A percentile compares a stretch with the other conserved stretches of the same genome.
phyloP scores from a whole-genome alignment of 1,140 invertebrate genomes.

The Sesamia nonagrioides region DNA sequence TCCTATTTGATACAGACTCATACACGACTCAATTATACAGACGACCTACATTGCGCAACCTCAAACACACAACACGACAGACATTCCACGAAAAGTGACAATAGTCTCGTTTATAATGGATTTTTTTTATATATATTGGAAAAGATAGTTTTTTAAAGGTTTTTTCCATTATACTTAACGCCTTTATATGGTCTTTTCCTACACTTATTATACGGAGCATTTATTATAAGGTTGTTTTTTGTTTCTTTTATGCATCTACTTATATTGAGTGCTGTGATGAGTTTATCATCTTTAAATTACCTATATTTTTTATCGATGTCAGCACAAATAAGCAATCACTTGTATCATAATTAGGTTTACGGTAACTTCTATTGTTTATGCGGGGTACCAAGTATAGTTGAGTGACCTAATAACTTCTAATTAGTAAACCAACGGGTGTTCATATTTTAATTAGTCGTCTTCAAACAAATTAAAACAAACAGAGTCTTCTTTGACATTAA shows the following conservation, averaged over 20 bases:
- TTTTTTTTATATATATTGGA: slow-evolving; percentile 45
- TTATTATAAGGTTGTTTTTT: not conserved
- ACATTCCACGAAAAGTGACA: slow-evolving; percentile 29
- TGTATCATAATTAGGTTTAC: not conserved
- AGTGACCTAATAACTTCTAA: not conserved
- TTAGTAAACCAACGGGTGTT: not conserved
- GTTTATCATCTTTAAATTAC: no score
- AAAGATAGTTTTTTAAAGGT: slow-evolving; percentile 33
- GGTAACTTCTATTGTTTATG: slow-evolving; percentile 2
- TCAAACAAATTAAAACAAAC: not conserved
- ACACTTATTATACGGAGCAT: not conserved
- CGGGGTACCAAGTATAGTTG: not conserved
- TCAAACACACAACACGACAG: slow-evolving; percentile 21
- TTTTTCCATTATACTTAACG: slow-evolving; percentile 4
- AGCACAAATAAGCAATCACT: not conserved
- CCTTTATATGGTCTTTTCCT: slow-evolving; percentile 3
- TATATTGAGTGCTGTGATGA: no score
- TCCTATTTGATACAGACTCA: slow-evolving; percentile 50
- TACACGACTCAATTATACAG: slow-evolving; percentile 39
- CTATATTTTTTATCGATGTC: not conserved
- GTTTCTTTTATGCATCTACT: not conserved
- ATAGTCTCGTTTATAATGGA: slow-evolving; percentile 39
- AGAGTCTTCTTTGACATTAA: not conserved
- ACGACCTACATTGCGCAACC: slow-evolving; percentile 40
- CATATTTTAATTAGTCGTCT: not conserved